These are phyloP conservation scores for Brachylomia viminalis DNA, from an alignment of 2,888 invertebrate species.

Conservation along the genomic window DNA sequence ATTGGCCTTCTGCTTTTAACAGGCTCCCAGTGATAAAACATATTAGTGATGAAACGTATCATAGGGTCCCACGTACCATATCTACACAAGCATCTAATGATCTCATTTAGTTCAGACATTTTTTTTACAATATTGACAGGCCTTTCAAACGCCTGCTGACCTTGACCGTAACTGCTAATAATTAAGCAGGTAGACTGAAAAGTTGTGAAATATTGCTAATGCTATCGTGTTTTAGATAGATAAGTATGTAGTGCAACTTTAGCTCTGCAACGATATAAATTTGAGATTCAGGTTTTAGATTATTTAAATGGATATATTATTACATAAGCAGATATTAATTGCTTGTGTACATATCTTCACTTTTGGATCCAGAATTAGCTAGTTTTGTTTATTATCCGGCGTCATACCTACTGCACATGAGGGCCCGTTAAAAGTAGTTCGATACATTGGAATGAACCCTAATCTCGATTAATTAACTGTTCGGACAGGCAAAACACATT, in stretches of 20 bases:
- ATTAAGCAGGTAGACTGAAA: slow-evolving; percentile 43
- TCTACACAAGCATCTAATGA: not conserved
- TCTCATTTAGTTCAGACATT: slow-evolving; percentile 23
- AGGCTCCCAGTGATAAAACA: not conserved
- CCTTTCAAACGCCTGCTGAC: slow-evolving; percentile 44
- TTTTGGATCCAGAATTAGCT: slow-evolving; percentile 18
- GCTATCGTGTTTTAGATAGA: slow-evolving; percentile 19
- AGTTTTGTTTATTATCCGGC: not conserved
- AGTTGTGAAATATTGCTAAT: slow-evolving; percentile 47
- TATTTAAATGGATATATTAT: slow-evolving; percentile 15
- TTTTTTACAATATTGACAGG: slow-evolving; percentile 38
- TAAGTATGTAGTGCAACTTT: slow-evolving; percentile 30
- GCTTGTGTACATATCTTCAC: not conserved
- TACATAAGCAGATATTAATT: slow-evolving; percentile 8
- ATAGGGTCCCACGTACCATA: not conserved
- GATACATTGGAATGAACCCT: no score
- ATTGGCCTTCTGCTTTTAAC: no score
- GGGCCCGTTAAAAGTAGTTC: no score
- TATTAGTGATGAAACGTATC: not conserved
- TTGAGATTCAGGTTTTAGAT: slow-evolving; percentile 18
- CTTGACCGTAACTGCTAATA: slow-evolving; percentile 41
- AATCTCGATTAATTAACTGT: no score
- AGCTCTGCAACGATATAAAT: slow-evolving; percentile 31
- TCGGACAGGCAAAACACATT: no score
- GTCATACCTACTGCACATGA: not conserved